Evolutionary conservation across 2,113 vertebrate genomes (phyloP), one percentile per base, ranked within the genome.

Genomic region (Calypte anna): DNA sequence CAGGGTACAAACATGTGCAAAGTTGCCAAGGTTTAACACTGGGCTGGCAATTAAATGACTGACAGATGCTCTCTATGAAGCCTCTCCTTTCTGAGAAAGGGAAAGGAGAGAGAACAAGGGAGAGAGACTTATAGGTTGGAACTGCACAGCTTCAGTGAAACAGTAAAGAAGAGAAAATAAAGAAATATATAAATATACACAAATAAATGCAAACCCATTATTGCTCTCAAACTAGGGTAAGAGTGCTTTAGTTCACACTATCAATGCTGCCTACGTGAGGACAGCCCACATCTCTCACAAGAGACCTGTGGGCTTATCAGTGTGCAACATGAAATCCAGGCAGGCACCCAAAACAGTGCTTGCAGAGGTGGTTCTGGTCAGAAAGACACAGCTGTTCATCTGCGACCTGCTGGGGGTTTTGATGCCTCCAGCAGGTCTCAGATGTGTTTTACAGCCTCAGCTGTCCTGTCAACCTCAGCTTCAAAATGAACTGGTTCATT

Each of bases 271-370:
- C 7, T 36, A 23, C 7, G 53, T 44, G 28, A 61, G 59, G 48
- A 51, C 3, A 90, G 30, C 18, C 33, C 28, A 13, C 2, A 1
- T n/a, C 10, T 59, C 63, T 83, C 73, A n/a, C 0, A 0, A 67
- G 40, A 28, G 21, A 77, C 22, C 40, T 51, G 58, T 64, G 67
- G 64, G 61, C 64, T 83, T 66, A 68, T 40, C 36, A 30, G 40
- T 0, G 0, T 62, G 74, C 61, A 69, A 9, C 4, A 31, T 80
- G 84, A 91, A 80, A 94, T 36, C 14, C 55, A 75, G 74, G 55
- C 51, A 3, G 23, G 2, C 24, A 43, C 33, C 12, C 30, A 20
- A 21, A 63, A 9, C 14, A 27, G 16, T 5, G 0, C 3, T 17
- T 0, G 6, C 28, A 28, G 36, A 25, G 38, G 16, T 4, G 22